phyloP scores from a whole-genome alignment of 2,113 vertebrate genomes.

The Macaca nemestrina region DNA sequence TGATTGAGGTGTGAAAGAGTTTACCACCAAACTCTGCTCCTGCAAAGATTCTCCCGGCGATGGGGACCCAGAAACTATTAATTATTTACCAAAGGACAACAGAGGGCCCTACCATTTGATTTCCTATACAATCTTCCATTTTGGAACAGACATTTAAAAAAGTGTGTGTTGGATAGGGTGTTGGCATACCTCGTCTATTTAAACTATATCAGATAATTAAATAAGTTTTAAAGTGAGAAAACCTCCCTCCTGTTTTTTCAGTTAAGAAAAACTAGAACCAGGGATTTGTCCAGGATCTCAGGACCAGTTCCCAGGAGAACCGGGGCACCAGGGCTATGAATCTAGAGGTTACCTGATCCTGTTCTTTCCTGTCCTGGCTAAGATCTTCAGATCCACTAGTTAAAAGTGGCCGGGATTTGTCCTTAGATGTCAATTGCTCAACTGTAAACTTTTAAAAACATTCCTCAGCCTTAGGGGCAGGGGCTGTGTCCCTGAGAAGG shows the following conservation, averaged over 20 bases:
- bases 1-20: neutral
- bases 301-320: neutral
- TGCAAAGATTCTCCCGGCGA: neutral
- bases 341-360: neutral
- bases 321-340: neutral
- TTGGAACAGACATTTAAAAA: neutral
- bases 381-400: neutral
- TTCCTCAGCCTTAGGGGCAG: neutral
- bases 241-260: neutral
- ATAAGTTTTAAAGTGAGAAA: neutral
- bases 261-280: neutral
- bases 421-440: neutral
- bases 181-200: neutral
- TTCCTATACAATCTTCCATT: neutral
- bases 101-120: neutral
- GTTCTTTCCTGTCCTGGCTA: neutral
- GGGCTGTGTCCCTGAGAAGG: neutral
- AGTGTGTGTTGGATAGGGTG: accelerated
- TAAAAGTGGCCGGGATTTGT: neutral
- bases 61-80: neutral
- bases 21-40: neutral
- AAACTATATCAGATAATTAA: neutral
- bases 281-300: neutral
- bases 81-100: neutral
- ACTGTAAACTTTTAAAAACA: neutral